Evolutionary conservation across 1,140 invertebrate genomes (phyloP), one percentile per base, ranked within the genome.

Genomic region (Anastrepha obliqua): DNA sequence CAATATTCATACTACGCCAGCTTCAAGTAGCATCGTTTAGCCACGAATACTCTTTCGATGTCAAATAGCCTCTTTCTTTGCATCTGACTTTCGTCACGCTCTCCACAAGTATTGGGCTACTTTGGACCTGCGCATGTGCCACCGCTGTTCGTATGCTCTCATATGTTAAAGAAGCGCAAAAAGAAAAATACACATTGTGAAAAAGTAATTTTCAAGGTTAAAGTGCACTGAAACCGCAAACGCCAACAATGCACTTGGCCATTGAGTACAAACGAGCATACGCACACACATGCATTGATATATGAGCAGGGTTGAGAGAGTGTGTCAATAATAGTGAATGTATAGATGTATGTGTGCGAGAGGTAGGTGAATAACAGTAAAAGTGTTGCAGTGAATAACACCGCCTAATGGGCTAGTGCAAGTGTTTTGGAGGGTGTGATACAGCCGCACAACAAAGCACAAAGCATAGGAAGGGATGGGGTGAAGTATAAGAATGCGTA

Each of bases 151-250:
- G 3, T 13, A 13, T 20, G 39, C 39, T 51, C n/a, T 44, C 29
- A 5, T 13, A 17, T 59, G 62, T 60, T 55, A 17, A 65, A 67
- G 58, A 17, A 87, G 86, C 7, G 17, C 85, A 47, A 89, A 88
- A 62, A n/a, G 55, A 87, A 67, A 86, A 39, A 20, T 70, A 17
- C 88, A 90, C 89, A 90, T 47, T 55, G 47, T 81, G 74, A 81
- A 81, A 90, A 90, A 90, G 74, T 86, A 85, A 87, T 87, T 91
- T 92, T 92, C 91, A 92, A 92, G 91, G 91, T 92, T 92, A 92
- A 92, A 92, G 91, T 92, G 91, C 91, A 92, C 91, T 91, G 91
- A 90, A 92, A 91, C 87, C 29, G 59, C 51, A 47, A 29, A 20
- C 65, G 20, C 20, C 74, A 85, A 64, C 64, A 87, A 87, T 74